Conservation (phyloP, 2,888 invertebrate species). For the Drosophila lutescens region DNA sequence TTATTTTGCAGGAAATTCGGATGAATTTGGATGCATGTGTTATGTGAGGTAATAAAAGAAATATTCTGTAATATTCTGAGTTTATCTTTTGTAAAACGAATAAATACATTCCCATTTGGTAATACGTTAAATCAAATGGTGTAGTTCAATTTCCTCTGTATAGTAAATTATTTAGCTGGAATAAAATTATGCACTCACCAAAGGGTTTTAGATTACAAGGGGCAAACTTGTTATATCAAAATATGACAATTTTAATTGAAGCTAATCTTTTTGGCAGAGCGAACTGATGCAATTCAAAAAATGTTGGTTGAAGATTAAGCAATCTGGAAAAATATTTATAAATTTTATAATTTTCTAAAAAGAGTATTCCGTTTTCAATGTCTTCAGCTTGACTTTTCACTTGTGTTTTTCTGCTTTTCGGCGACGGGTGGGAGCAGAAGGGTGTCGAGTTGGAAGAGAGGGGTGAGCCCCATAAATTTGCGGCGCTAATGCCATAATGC, state of each 20-base stretch:
- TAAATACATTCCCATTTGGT: neutral
- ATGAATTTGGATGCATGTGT: conserved; percentile 1
- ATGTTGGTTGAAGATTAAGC: no score
- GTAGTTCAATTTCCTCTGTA: neutral
- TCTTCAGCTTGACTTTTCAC: neutral
- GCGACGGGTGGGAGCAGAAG: neutral
- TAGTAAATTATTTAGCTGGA: neutral
- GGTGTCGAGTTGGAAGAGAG: conserved; percentile 28
- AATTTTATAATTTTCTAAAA: no score
- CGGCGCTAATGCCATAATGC: conserved; percentile 76
- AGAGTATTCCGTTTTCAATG: conserved; percentile 8
- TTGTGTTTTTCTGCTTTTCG: conserved; percentile 17
- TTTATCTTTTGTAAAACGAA: neutral
- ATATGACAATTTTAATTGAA: no score
- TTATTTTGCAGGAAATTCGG: conserved; percentile 1
- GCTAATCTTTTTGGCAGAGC: no score
- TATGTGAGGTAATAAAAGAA: neutral
- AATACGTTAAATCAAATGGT: neutral
- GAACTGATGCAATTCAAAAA: no score
- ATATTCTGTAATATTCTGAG: neutral
- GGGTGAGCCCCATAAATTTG: conserved; percentile 65
- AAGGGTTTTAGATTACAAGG: neutral
- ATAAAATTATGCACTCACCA: neutral
- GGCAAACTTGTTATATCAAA: no score
- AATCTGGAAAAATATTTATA: no score